These are phyloP conservation scores for Erythrocercus mccallii DNA, from an alignment of 2,113 vertebrate species.

Conservation along the genomic window DNA sequence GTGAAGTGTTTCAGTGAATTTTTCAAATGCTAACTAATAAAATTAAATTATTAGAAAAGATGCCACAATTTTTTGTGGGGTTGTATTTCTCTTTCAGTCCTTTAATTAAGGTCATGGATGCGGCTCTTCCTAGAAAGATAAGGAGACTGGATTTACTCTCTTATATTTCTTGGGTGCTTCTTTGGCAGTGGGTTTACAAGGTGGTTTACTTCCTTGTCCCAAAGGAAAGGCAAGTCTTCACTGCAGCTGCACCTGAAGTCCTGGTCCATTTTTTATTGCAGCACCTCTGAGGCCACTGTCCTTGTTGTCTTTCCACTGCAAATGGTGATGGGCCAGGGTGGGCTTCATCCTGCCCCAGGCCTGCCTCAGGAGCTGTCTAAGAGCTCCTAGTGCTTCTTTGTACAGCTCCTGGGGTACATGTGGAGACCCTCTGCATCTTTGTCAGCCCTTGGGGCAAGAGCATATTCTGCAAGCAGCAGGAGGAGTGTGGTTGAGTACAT, in stretches of 20 bases:
- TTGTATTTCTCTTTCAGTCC: constrained; percentile 34
- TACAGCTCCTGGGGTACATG: not conserved
- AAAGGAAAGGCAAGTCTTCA: not conserved
- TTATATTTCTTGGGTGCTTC: not conserved
- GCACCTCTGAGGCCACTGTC: not conserved
- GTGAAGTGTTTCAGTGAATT: constrained; percentile 50
- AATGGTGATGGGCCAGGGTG: not conserved
- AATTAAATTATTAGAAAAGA: constrained; percentile 46
- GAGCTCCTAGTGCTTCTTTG: not conserved
- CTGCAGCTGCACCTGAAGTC: not conserved
- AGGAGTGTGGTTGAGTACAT: not conserved
- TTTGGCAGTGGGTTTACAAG: not conserved
- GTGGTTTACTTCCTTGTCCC: not conserved
- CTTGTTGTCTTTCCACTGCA: not conserved
- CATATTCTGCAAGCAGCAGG: not conserved
- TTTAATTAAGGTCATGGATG: constrained; percentile 16
- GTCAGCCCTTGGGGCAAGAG: not conserved
- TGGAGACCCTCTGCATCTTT: not conserved
- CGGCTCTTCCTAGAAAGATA: not conserved
- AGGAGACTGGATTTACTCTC: not conserved
- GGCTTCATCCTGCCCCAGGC: not conserved
- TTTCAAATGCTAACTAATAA: constrained; percentile 41
- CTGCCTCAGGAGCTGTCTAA: not conserved
- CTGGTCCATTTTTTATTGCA: not conserved
- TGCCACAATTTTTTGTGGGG: not conserved